Base-by-base conservation (phyloP, 2,113 vertebrate species). In the Phasianus colchicus region DNA sequence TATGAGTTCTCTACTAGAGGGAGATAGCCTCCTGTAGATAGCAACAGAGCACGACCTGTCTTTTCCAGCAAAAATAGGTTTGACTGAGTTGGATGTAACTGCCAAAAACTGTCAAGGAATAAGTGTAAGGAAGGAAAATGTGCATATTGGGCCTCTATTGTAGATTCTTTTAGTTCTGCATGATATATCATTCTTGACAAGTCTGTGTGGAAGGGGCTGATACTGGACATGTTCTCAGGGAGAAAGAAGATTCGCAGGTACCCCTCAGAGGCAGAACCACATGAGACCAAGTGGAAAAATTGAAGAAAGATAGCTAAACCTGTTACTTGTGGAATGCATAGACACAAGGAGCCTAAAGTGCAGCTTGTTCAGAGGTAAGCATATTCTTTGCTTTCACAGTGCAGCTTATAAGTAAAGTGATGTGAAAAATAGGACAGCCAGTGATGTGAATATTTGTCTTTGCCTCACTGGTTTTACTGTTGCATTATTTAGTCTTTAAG, bases 51-150 rank as follows among this genome's bases (percentile, higher is more conserved):
- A 57, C 1, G 30, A 5, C 7, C 22, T 65, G 32, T 69, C 22
- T 94, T 24, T 70, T 72, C 36, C 66, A 87, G 63, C 10, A 84
- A 61, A 89, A 86, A 0, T 45, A 84, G 32, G 13, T 74, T 93
- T 48, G 61, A 29, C 36, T 69, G 32, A 38, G 27, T 40, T 66
- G 66, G 63, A 50, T 30, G 40, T 43, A 65, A 10, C 25, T 64
- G 45, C 24, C 36, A 54, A 58, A 77, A 73, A 21, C n/a, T 83
- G 58, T 79, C 40, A 50, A 34, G 69, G 22, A 71, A 4, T 27
- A 43, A 78, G 47, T 40, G 5, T 16, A 47, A 93, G 69, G 58
- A 84, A 83, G 22, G 22, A 52, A 88, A 86, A 83, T 6, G 17
- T 27, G 16, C 34, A 27, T n/a, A 18, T 16, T 64, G 25, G 47